Percentiles rank a stretch among this genome's conserved stretches.
These are phyloP conservation scores for Caenorhabditis wallacei DNA, from an alignment of 2,888 invertebrate species.

Conservation along the genomic window DNA sequence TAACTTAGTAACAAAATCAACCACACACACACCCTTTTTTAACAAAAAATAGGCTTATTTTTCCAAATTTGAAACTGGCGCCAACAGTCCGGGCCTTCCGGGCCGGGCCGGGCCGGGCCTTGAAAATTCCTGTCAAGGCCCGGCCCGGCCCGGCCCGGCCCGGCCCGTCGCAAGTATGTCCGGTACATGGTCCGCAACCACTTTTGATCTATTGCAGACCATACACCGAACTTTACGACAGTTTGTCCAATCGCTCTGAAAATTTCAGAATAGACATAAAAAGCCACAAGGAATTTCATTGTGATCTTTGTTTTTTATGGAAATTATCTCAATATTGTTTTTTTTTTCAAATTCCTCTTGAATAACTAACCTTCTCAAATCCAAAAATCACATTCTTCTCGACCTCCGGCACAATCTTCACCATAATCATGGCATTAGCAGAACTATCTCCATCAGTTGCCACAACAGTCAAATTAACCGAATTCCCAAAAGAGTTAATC, in stretches of 20 bases:
- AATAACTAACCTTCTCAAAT: conserved; percentile 37
- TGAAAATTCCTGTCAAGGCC: too few species aligned
- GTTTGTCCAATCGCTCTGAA: not conserved
- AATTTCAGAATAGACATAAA: not conserved
- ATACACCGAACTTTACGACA: conserved; percentile 4
- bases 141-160: too few species aligned
- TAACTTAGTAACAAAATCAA: too few species aligned
- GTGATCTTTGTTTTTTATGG: not conserved
- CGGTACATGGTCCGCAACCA: conserved; percentile 1
- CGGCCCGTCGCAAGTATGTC: conserved; percentile 3
- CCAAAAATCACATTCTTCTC: conserved; percentile 55
- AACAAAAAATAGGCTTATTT: too few species aligned
- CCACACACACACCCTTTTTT: too few species aligned
- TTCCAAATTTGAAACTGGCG: too few species aligned
- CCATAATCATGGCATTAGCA: conserved; percentile 29
- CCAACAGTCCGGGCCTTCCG: too few species aligned
- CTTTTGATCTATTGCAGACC: not conserved
- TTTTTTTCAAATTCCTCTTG: not conserved
- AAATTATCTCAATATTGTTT: too few species aligned
- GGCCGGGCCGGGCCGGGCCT: too few species aligned
- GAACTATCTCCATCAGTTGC: conserved; percentile 57
- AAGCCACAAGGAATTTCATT: not conserved
- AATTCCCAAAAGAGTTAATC: conserved; percentile 56
- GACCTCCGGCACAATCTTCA: conserved; percentile 46
- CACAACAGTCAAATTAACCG: conserved; percentile 62